These are phyloP conservation scores for Cydia strobilella DNA, from an alignment of 1,140 invertebrate genomes.

Conservation along the genomic window DNA sequence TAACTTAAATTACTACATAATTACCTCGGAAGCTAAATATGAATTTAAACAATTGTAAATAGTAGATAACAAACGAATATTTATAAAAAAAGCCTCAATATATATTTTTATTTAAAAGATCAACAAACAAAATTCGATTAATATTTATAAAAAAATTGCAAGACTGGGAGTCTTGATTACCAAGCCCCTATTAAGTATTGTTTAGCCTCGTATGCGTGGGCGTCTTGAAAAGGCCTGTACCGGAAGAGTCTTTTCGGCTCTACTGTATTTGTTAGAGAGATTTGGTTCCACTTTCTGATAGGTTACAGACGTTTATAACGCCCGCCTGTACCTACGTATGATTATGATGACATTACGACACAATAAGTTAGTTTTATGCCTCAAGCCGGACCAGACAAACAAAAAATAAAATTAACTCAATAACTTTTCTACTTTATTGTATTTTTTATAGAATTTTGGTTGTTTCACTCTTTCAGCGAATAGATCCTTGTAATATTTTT, in stretches of 20 bases:
- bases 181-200: slow-evolving; percentile 8
- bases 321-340: too few species aligned
- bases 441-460: too few species aligned
- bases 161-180: not conserved
- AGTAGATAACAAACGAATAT: slow-evolving; percentile 64
- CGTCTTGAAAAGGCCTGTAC: not conserved
- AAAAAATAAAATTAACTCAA: too few species aligned
- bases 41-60: slow-evolving; percentile 71
- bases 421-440: too few species aligned
- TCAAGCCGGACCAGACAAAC: too few species aligned
- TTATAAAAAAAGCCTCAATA: slow-evolving; percentile 65
- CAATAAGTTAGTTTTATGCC: too few species aligned
- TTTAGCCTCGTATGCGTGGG: slow-evolving; percentile 10
- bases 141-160: slow-evolving; percentile 3
- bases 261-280: not conserved
- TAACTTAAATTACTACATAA: slow-evolving; percentile 42
- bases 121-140: slow-evolving; percentile 28
- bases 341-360: too few species aligned
- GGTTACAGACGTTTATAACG: too few species aligned
- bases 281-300: not conserved
- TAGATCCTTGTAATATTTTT: too few species aligned
- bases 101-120: slow-evolving; percentile 47
- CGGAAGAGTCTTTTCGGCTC: not conserved
- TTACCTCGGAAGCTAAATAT: slow-evolving; percentile 61
- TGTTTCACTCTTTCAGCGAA: too few species aligned